Percentiles rank a stretch among this genome's conserved stretches.
Evolutionary conservation across 2,113 vertebrate species (phyloP).

Genomic region (Okapia johnstoni): DNA sequence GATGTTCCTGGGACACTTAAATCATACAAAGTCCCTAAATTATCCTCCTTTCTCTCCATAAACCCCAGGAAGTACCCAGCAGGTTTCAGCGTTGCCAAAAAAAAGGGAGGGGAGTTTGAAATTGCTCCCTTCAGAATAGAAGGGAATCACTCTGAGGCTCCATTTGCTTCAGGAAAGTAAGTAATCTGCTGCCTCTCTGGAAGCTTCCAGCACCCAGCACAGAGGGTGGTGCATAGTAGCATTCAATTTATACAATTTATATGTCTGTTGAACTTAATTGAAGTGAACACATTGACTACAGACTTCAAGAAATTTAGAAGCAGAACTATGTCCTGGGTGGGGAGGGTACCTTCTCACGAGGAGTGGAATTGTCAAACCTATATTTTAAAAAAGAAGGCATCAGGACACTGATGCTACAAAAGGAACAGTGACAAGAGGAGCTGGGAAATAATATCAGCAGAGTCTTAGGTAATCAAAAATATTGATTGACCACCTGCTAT

Average conservation of each 20-base stretch:
- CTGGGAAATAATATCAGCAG: not conserved
- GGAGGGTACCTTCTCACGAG: not conserved
- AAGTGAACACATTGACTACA: not conserved
- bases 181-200: not conserved
- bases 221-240: not conserved
- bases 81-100: not conserved
- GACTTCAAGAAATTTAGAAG: not conserved
- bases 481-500: not conserved
- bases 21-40: not conserved
- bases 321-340: not conserved
- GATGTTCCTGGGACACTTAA: not conserved
- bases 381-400: not conserved
- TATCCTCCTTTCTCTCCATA: not conserved
- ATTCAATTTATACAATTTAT: not conserved
- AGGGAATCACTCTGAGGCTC: not conserved
- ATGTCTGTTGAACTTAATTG: not conserved
- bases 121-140: not conserved
- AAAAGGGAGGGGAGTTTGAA: not conserved
- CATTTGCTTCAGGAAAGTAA: not conserved
- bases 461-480: not conserved
- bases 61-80: not conserved
- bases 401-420: not conserved
- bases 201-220: not conserved
- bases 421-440: not conserved
- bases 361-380: not conserved